Evolutionary conservation across 92 coral and sea anemone species (phyloP).

Genomic region (Micromussa lordhowensis): DNA sequence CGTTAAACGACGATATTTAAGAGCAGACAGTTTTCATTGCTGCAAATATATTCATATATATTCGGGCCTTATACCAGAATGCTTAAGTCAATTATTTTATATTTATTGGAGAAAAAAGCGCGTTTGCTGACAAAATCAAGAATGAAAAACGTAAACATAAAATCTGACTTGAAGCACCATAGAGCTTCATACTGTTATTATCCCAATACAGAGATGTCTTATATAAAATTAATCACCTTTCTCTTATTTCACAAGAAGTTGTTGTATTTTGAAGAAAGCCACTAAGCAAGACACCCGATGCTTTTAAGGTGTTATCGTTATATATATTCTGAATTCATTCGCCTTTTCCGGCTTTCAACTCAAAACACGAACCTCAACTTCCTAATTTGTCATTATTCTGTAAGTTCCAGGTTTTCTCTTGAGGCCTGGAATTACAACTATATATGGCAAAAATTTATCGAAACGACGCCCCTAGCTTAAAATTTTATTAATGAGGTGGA

Average conservation of each 20-base stretch:
- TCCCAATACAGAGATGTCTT: background rate
- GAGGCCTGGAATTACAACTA: background rate
- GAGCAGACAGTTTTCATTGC: background rate
- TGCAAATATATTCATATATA: background rate
- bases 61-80: too few relatives aligned
- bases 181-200: background rate
- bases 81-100: background rate
- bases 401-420: background rate
- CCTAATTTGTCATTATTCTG: background rate
- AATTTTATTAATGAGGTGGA: background rate
- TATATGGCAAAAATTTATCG: background rate
- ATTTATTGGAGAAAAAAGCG: background rate
- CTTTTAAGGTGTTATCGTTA: background rate
- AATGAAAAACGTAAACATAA: background rate
- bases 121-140: slow-evolving; percentile 1
- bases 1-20: background rate
- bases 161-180: background rate
- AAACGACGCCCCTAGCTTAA: background rate
- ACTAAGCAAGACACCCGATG: background rate
- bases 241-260: background rate
- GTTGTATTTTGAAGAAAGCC: background rate
- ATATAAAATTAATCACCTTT: background rate
- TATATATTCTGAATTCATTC: background rate
- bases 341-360: slow-evolving; percentile 12
- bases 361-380: background rate